A percentile compares a stretch with the other conserved stretches of the same genome.
phyloP scores from a whole-genome alignment of 2,888 invertebrate species.

The Tetheella fluctuosa region DNA sequence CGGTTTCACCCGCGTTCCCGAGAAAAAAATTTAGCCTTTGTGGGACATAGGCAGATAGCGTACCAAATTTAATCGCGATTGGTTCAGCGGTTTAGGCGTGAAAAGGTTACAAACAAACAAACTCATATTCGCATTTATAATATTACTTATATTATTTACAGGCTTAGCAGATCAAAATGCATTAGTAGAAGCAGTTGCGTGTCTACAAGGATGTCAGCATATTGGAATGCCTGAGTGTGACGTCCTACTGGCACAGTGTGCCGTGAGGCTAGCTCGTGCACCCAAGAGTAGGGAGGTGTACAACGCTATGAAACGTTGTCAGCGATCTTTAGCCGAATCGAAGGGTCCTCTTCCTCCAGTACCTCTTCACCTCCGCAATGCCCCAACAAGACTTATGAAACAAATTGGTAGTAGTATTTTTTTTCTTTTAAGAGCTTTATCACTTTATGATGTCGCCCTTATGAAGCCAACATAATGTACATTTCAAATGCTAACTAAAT shows the following conservation, averaged over 20 bases:
- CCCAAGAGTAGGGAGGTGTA: constrained; percentile 88
- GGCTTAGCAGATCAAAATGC: constrained; percentile 88
- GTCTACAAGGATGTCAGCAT: constrained; percentile 91
- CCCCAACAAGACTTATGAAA: constrained; percentile 91
- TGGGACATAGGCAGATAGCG: too few species aligned
- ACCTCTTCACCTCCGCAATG: constrained; percentile 91
- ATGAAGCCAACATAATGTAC: too few species aligned
- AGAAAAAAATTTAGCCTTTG: too few species aligned
- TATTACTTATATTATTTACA: constrained; percentile 45
- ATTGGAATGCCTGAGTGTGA: constrained; percentile 93
- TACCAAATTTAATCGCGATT: too few species aligned
- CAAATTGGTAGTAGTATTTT: constrained; percentile 87
- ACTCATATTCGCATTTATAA: too few species aligned
- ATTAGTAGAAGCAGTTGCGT: constrained; percentile 87
- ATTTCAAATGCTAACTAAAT: too few species aligned
- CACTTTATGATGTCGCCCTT: too few species aligned
- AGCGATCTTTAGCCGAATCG: constrained; percentile 82
- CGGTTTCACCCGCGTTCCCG: too few species aligned
- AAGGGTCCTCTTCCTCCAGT: constrained; percentile 89
- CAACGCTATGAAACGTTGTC: constrained; percentile 85
- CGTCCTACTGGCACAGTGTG: constrained; percentile 90
- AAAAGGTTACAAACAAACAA: too few species aligned
- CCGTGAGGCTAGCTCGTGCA: constrained; percentile 90
- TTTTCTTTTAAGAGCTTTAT: too few species aligned
- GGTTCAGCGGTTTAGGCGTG: too few species aligned